Conservation (phyloP, 1,140 invertebrate species). For the Calliopsis andreniformis region DNA sequence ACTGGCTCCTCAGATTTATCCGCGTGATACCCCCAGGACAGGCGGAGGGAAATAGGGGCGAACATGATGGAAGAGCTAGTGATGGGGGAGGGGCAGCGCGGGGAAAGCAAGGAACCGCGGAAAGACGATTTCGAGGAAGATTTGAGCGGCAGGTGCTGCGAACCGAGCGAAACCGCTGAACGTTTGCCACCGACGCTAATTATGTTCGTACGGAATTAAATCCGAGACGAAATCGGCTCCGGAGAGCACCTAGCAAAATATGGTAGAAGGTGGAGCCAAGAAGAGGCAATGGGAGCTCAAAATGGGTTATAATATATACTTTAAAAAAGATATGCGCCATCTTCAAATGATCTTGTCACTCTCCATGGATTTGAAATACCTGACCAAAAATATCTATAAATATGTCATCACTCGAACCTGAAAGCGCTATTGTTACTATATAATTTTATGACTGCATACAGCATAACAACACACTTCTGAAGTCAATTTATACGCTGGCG, state of each 20-base stretch:
- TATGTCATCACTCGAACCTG: no score
- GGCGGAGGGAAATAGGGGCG: conserved; percentile 42
- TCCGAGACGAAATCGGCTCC: conserved; percentile 75
- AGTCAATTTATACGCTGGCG: no score
- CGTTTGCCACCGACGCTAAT: conserved; percentile 75
- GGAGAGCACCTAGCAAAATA: conserved; percentile 27
- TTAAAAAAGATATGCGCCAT: no score
- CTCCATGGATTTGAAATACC: no score
- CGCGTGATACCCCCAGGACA: conserved; percentile 53
- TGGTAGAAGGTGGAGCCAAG: conserved; percentile 12
- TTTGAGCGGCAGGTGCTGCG: conserved; percentile 77
- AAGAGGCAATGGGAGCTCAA: conserved; percentile 51
- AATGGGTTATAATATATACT: no score
- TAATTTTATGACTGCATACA: no score
- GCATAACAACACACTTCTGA: no score
- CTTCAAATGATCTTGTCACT: no score
- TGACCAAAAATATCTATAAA: no score
- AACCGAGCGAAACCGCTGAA: conserved; percentile 76
- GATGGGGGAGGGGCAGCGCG: neutral
- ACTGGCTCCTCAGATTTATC: conserved; percentile 73
- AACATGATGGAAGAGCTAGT: conserved; percentile 16
- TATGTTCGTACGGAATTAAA: conserved; percentile 80
- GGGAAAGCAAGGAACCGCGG: conserved; percentile 16
- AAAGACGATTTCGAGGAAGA: conserved; percentile 51
- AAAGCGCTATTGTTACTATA: no score